These are phyloP conservation scores for Nebria brevicollis DNA, from an alignment of 2,888 invertebrate genomes.

Conservation along the genomic window DNA sequence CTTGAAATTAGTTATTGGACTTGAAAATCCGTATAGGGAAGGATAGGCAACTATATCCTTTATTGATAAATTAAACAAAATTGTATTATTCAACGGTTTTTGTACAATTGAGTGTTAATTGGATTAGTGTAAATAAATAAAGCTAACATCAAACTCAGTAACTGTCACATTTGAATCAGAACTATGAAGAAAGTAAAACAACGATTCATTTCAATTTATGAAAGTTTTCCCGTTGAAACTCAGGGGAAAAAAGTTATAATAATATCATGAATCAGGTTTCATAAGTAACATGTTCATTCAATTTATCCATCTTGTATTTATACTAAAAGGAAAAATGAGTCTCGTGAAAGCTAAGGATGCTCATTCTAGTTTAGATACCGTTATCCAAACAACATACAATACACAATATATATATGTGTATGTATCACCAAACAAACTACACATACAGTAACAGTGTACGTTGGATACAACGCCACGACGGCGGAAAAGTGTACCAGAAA, in stretches of 20 bases:
- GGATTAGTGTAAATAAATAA: too few relatives aligned
- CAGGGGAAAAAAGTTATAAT: background rate
- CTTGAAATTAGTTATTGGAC: too few relatives aligned
- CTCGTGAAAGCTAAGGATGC: background rate
- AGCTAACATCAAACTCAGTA: too few relatives aligned
- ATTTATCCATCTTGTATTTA: background rate
- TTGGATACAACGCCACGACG: background rate
- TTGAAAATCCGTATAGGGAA: too few relatives aligned
- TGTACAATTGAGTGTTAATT: too few relatives aligned
- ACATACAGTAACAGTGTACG: background rate
- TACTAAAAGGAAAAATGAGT: background rate
- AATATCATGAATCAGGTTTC: background rate
- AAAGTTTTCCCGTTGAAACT: too few relatives aligned
- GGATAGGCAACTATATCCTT: too few relatives aligned
- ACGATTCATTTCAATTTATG: too few relatives aligned
- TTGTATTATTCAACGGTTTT: too few relatives aligned
- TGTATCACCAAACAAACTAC: background rate
- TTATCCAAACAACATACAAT: constrained; percentile 1
- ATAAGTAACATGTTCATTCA: background rate
- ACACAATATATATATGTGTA: background rate
- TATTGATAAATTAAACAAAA: too few relatives aligned
- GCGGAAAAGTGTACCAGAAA: background rate
- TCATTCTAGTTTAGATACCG: background rate
- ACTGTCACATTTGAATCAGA: too few relatives aligned
- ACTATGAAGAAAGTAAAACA: too few relatives aligned